Conservation (phyloP, 2,888 invertebrate species). For the Dryocosmus kuriphilus region DNA sequence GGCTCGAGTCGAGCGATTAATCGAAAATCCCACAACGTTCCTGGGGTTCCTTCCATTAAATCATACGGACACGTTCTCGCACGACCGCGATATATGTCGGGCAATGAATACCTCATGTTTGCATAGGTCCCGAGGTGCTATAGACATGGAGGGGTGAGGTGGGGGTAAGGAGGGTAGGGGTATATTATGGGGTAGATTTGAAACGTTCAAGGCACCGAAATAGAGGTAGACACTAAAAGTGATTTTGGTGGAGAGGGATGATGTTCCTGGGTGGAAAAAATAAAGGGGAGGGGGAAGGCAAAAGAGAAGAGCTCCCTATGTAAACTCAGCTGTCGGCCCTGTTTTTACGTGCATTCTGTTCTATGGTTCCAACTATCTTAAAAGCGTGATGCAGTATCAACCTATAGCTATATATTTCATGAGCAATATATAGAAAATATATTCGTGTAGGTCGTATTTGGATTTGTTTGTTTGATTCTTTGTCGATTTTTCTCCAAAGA, state of each 20-base stretch:
- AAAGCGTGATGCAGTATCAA: slow-evolving; percentile 28
- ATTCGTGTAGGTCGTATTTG: not conserved
- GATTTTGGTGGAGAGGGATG: slow-evolving; percentile 50
- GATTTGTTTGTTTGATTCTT: not conserved
- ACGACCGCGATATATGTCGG: slow-evolving; percentile 58
- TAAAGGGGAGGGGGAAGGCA: slow-evolving; percentile 48
- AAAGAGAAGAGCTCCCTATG: slow-evolving; percentile 65
- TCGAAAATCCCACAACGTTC: slow-evolving; percentile 54
- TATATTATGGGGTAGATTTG: slow-evolving; percentile 62
- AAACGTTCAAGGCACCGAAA: slow-evolving; percentile 62
- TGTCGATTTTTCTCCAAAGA: not conserved
- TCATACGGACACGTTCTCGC: slow-evolving; percentile 57
- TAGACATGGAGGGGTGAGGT: slow-evolving; percentile 59
- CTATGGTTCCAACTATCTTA: slow-evolving; percentile 52
- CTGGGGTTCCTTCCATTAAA: slow-evolving; percentile 64
- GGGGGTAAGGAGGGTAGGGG: slow-evolving; percentile 36
- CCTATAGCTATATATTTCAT: slow-evolving; percentile 39
- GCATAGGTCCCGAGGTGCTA: slow-evolving; percentile 69
- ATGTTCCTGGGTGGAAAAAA: slow-evolving; percentile 46
- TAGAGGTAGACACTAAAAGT: slow-evolving; percentile 52
- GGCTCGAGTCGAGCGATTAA: slow-evolving; percentile 45
- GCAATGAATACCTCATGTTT: slow-evolving; percentile 71
- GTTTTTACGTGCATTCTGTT: slow-evolving; percentile 67
- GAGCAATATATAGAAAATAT: not conserved
- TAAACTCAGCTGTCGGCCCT: slow-evolving; percentile 76